Base-by-base conservation (phyloP, 2,888 invertebrate genomes). In the Amphimallon solstitiale region DNA sequence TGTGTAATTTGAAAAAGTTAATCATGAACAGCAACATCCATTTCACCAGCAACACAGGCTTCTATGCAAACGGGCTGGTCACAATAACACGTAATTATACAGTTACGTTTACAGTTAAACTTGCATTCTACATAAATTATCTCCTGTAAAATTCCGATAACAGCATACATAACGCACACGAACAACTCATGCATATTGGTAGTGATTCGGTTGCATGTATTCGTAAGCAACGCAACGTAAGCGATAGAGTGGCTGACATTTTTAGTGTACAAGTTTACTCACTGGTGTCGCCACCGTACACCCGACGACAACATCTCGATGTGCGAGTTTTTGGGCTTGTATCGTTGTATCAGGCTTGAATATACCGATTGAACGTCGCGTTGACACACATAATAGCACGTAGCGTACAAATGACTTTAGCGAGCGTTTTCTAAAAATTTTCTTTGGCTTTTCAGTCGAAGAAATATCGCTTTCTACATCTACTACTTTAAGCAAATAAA, bases 1-100 rank as follows among this genome's bases (percentile, higher is more conserved):
- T 12, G 37, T 7, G 17, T 21, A 52, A 56, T 17, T 56, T 14
- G 37, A 40, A 56, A 52, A 56, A 56, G 40, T 56, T 56, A 56
- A 56, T 43, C 56, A 29, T 29, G 56, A 40, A 56, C 56, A 56
- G 23, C 37, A 14, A 21, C 40, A 40, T 40, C 40, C 10, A 21
- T 56, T 40, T 43, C 23, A 56, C n/a, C n/a, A n/a, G n/a, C n/a
- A n/a, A n/a, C n/a, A n/a, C 23, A 40, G 56, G 23, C 56, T 7
- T 40, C 40, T 14, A 56, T 56, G 56, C 56, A 17, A 56, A 56
- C 56, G 40, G 40, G 21, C 21, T 21, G 56, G 21, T 40, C 38
- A 56, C 56, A 56, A 56, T 56, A 40, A 56, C 56, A 56, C 56
- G 40, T 56, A 56, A 56, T 56, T 56, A 56, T 56, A 56, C 56